These are phyloP conservation scores for Cladopsammia gracilis DNA, from an alignment of 64 coral and sea anemone species.

Conservation along the genomic window DNA sequence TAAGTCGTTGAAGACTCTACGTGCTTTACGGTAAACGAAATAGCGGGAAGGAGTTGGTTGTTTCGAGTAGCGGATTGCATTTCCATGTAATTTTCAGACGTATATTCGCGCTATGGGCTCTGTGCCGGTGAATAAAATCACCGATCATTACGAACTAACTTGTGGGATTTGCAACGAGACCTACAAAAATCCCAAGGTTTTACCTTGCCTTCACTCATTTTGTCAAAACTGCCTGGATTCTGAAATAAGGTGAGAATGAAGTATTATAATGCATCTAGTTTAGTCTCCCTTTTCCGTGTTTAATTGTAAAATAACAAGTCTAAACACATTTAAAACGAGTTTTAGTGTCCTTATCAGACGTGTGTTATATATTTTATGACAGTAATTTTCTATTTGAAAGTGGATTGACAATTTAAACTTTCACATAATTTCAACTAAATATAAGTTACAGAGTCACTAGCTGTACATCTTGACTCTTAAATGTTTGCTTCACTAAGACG, in stretches of 20 bases:
- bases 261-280: too few relatives aligned
- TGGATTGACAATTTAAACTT: neutral
- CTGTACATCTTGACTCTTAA: too few relatives aligned
- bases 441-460: too few relatives aligned
- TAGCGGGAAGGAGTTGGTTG: neutral
- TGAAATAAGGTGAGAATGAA: conserved; percentile 69
- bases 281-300: too few relatives aligned
- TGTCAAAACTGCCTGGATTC: conserved; percentile 87
- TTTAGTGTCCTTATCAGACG: neutral
- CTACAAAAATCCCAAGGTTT: conserved; percentile 89
- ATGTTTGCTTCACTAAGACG: too few relatives aligned
- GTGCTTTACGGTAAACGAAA: neutral
- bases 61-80: neutral
- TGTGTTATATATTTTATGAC: neutral
- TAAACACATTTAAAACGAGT: too few relatives aligned
- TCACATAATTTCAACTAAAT: neutral
- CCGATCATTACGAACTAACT: conserved; percentile 84
- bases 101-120: conserved; percentile 66
- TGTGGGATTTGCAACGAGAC: conserved; percentile 91
- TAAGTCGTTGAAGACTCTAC: conserved; percentile 14
- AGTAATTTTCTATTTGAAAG: neutral
- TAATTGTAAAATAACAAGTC: too few relatives aligned
- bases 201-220: conserved; percentile 94
- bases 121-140: conserved; percentile 85
- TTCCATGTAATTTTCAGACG: neutral